phyloP scores from a whole-genome alignment of 2,113 vertebrate species.

The Apodemus sylvaticus region DNA sequence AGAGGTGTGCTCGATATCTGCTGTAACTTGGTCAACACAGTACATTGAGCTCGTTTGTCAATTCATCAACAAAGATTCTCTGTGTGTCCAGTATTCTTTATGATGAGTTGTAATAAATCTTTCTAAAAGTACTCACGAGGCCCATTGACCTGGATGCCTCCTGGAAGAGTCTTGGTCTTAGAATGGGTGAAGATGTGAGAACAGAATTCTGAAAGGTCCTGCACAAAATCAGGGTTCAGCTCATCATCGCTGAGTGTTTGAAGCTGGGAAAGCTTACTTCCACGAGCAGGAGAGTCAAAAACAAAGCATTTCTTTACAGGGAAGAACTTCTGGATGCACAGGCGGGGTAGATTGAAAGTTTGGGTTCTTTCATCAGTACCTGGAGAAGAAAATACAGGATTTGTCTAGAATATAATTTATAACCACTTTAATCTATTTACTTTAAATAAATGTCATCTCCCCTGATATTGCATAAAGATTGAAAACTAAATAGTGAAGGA shows the following conservation, averaged over 20 bases:
- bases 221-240: constrained; percentile 68
- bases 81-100: neutral
- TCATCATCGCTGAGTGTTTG: constrained; percentile 51
- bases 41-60: neutral
- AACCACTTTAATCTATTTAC: neutral
- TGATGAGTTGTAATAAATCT: neutral
- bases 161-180: constrained; percentile 69
- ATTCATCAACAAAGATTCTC: neutral
- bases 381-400: constrained; percentile 40
- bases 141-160: constrained; percentile 65
- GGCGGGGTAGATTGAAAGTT: constrained; percentile 63
- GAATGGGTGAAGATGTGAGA: constrained; percentile 66
- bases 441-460: neutral
- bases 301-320: constrained; percentile 78
- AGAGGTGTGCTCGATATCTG: neutral
- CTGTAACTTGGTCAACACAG: neutral
- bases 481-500: neutral
- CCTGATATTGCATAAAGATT: neutral
- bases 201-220: constrained; percentile 70
- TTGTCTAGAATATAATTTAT: neutral
- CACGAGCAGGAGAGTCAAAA: constrained; percentile 57
- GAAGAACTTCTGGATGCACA: constrained; percentile 78
- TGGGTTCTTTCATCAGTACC: constrained; percentile 11
- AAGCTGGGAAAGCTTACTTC: constrained; percentile 55
- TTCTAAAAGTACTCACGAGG: constrained; percentile 49